Evolutionary conservation across 2,888 invertebrate species (phyloP).

Genomic region (Brachynemurus nebulosus): DNA sequence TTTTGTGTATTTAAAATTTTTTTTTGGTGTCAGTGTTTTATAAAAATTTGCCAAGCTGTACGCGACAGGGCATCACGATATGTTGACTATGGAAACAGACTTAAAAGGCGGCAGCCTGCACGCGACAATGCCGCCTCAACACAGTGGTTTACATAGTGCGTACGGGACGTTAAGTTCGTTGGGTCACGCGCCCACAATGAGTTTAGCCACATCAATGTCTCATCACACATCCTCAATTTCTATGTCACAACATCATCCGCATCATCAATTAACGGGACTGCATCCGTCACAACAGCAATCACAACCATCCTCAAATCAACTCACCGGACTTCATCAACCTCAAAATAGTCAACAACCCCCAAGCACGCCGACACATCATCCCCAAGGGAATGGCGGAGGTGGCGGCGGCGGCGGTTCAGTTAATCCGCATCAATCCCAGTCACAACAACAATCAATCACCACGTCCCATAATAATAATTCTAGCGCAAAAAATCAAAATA

Average conservation of each 20-base stretch:
- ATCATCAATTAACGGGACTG: slow-evolving; percentile 35
- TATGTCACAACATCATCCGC: slow-evolving; percentile 43
- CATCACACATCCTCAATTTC: slow-evolving; percentile 42
- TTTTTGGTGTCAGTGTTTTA: slow-evolving; percentile 17
- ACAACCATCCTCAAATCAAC: slow-evolving; percentile 29
- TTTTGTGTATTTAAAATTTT: too few relatives aligned
- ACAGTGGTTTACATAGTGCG: slow-evolving; percentile 49
- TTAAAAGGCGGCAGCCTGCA: slow-evolving; percentile 79
- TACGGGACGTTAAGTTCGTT: slow-evolving; percentile 64
- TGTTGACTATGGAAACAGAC: slow-evolving; percentile 87
- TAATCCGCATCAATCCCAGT: slow-evolving; percentile 24
- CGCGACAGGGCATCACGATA: slow-evolving; percentile 59
- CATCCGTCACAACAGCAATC: slow-evolving; percentile 28
- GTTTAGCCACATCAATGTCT: slow-evolving; percentile 49
- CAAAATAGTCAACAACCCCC: slow-evolving; percentile 30
- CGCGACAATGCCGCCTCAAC: slow-evolving; percentile 76
- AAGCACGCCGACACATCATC: slow-evolving; percentile 25
- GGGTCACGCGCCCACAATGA: slow-evolving; percentile 37
- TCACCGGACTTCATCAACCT: slow-evolving; percentile 22
- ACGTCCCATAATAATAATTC: slow-evolving; percentile 56
- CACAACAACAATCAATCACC: slow-evolving; percentile 38
- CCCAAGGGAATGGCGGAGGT: slow-evolving; percentile 26
- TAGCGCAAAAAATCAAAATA: slow-evolving; percentile 64
- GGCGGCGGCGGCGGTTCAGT: slow-evolving; percentile 19
- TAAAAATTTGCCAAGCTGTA: slow-evolving; percentile 57